Conservation (phyloP, 2,113 vertebrate species). For the Ciconia boyciana region DNA sequence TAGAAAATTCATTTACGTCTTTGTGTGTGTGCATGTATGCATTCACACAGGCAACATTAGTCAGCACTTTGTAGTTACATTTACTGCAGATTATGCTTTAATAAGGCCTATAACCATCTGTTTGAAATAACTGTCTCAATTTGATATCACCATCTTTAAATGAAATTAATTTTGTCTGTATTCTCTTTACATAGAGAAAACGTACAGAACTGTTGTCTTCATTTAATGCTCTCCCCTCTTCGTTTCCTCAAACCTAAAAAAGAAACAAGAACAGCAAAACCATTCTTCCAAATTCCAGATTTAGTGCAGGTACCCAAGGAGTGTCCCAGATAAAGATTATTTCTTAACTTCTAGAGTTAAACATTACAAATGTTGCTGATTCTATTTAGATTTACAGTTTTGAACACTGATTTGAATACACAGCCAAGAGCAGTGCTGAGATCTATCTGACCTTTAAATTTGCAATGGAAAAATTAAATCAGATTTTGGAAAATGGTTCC, state of each 20-base stretch:
- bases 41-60: background rate
- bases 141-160: background rate
- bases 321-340: background rate
- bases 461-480: background rate
- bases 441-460: background rate
- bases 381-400: background rate
- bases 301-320: background rate
- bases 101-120: background rate
- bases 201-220: background rate
- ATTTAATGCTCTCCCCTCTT: background rate
- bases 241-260: background rate
- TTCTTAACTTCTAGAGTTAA: background rate
- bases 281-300: background rate
- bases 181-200: background rate
- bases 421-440: background rate
- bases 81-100: background rate
- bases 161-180: background rate
- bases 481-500: background rate
- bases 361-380: background rate
- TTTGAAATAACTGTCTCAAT: background rate
- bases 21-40: accelerated
- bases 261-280: background rate
- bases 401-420: background rate
- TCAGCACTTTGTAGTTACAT: background rate
- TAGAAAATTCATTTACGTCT: background rate